Evolutionary conservation across 2,797 vertebrate genomes (phyloP), one percentile per base, ranked within the genome.

Genomic region (Eleutherodactylus coqui): DNA sequence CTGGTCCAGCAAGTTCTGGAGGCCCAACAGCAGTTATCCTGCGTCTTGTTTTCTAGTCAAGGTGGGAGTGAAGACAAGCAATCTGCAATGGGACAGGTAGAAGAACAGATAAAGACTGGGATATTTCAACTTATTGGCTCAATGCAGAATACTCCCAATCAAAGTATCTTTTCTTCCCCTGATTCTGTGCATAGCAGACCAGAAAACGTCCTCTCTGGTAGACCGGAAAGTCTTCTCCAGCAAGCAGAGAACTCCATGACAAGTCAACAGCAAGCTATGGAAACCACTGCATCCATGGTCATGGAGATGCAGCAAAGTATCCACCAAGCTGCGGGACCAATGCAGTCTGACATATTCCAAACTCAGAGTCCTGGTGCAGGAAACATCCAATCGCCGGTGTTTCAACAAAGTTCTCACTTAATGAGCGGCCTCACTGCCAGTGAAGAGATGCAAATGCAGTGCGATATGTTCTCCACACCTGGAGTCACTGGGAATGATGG

Each of bases 31-130:
- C 97, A 97, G 91, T 92, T 99, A 47, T 97, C 96, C 86, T 93
- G 96, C 62, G 97, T 99, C 85, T 91, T 99, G 41, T 99, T 93
- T 94, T 97, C 96, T 91, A 95, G 91, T 90, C 95, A 91, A 85
- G 96, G 92, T 91, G 95, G 95, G 83, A 93, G 93, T 21, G 97
- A 98, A 73, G 96, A 95, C 45, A 93, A 96, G 64, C 94, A 95
- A 53, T 92, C 95, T 83, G 49, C 86, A 43, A 79, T 86, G 55
- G 88, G 73, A 13, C 93, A 95, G 75, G 95, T 97, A 84, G 96
- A 97, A 49, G 97, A 99, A 88, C 98, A 98, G 90, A 96, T 99
- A 91, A 98, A 96, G 1, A 93, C 92, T 86, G 97, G 96, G 7
- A 93, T 96, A 91, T 97, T 99, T 89, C 96, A 97, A 89, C 93